Conservation (phyloP, 2,113 vertebrate species). For the Hydrochoerus hydrochaeris region DNA sequence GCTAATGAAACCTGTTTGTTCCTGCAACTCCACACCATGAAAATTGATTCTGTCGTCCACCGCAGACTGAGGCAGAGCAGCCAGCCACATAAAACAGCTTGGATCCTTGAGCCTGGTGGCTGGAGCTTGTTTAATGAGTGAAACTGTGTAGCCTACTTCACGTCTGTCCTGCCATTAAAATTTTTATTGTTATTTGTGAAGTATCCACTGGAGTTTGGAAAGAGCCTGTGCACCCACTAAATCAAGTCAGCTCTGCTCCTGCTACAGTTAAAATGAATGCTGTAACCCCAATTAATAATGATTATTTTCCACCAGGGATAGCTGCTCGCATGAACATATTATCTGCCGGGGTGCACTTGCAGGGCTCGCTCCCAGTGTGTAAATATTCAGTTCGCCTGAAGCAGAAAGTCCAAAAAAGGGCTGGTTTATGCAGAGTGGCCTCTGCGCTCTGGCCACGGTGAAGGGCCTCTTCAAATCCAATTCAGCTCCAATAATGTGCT, state of each 20-base stretch:
- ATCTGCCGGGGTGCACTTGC: not conserved
- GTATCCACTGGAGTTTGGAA: conserved; percentile 47
- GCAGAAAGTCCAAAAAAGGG: conserved; percentile 66
- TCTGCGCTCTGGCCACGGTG: conserved; percentile 50
- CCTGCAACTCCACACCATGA: not conserved
- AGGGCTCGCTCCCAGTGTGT: conserved; percentile 13
- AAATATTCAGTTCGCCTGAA: not conserved
- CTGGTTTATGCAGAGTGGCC: conserved; percentile 43
- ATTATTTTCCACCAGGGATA: not conserved
- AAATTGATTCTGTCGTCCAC: not conserved
- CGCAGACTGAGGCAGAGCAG: conserved; percentile 13
- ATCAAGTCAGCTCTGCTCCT: conserved; percentile 22
- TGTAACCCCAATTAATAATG: conserved; percentile 53
- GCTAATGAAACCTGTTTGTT: conserved; percentile 8
- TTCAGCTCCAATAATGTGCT: not conserved
- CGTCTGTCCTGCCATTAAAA: not conserved
- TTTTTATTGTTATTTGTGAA: conserved; percentile 66
- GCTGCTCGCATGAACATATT: conserved; percentile 17
- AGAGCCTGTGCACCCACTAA: conserved; percentile 20
- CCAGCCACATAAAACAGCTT: conserved; percentile 50
- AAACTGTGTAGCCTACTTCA: not conserved
- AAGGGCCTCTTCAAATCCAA: conserved; percentile 28
- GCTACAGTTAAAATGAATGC: not conserved
- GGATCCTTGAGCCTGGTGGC: not conserved
- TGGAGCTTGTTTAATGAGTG: conserved; percentile 55